Base-by-base conservation (phyloP, 2,113 vertebrate species). In the Ochotona curzoniae region DNA sequence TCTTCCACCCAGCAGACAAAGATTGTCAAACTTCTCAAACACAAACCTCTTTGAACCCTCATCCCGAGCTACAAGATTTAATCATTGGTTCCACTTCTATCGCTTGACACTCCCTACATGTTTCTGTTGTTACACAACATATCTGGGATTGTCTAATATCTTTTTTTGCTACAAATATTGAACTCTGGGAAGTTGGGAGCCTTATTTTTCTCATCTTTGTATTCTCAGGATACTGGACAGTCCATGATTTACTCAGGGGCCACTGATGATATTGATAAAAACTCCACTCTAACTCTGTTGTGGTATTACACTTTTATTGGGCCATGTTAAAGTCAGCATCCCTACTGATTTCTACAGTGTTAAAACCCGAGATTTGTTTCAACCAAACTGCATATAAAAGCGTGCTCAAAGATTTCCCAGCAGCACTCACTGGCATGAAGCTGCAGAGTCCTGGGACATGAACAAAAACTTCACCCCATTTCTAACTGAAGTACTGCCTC, bases 401-500 rank as follows among this genome's bases (percentile, higher is more conserved):
- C 25, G 30, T 44, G 60, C n/a, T 63, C 26, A 82, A 66, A 71
- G 30, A 71, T 11, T 61, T 81, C 75, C 66, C 71, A 54, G 30
- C 17, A 95, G 30, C 8, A 60, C 51, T 83, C n/a, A 49, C 8
- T 26, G 35, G 8, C 25, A 28, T 30, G 51, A 91, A 49, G 18
- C 60, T n/a, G 38, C 73, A 35, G 13, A 17, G 32, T 87, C 66
- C 60, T 60, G 47, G 32, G 30, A 93, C 23, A 63, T 1, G 15
- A 26, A 28, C 15, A 78, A 76, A 30, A 86, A 57, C 32, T 78
- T 76, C 57, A 73, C 7, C 26, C 5, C 23, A 17, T 70, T 35
- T 96, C 83, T 87, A 85, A 93, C 2, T 67, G 74, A 7, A 57
- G 21, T 25, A 92, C 79, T 87, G 44, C 66, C 49, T 63, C 51